Conservation (phyloP, 2,888 invertebrate genomes). For the Baronia brevicornis region DNA sequence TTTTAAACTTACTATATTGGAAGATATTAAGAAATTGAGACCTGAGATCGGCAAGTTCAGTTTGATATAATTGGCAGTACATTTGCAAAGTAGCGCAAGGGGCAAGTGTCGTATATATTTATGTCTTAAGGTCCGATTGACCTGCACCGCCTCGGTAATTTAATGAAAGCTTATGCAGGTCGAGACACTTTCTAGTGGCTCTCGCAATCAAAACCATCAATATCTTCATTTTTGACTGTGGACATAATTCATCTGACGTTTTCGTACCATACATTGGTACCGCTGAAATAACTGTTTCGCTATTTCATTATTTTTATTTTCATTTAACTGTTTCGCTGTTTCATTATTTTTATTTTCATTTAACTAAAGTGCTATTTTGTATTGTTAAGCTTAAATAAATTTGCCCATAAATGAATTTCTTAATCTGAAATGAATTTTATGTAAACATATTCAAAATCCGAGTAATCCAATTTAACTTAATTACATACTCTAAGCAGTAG, state of each 20-base stretch:
- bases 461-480: constrained; percentile 12
- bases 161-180: constrained; percentile 61
- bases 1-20: too few species aligned
- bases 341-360: neutral
- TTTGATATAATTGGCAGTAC: constrained; percentile 59
- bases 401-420: neutral
- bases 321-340: constrained; percentile 3
- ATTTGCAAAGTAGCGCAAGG: constrained; percentile 67
- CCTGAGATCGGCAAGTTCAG: constrained; percentile 46
- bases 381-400: neutral
- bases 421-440: neutral
- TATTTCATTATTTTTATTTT: neutral
- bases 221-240: constrained; percentile 71
- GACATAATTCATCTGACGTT: constrained; percentile 72
- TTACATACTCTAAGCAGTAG: too few species aligned
- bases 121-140: constrained; percentile 57
- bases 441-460: constrained; percentile 11
- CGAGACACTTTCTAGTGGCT: constrained; percentile 68
- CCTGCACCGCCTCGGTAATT: constrained; percentile 58
- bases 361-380: neutral
- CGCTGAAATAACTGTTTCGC: constrained; percentile 33
- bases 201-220: constrained; percentile 44
- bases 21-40: constrained; percentile 16
- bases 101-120: constrained; percentile 66
- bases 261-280: constrained; percentile 60